phyloP scores from a whole-genome alignment of 1,140 invertebrate species.

The Tribolium castaneum region DNA sequence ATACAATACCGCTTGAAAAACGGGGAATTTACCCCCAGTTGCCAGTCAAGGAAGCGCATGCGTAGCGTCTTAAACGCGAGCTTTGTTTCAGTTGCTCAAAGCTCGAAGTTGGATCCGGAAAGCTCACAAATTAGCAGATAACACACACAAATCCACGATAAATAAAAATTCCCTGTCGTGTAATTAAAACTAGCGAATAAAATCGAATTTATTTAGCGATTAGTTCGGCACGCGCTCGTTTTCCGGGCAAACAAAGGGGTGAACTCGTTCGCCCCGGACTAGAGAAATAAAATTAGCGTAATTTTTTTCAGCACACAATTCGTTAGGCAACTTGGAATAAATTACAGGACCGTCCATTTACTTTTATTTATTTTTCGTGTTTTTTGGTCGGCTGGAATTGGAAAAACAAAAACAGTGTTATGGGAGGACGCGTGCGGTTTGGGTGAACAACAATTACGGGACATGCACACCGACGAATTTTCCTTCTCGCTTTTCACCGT shows the following conservation, averaged over 20 bases:
- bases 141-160: slow-evolving; percentile 23
- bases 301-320: slow-evolving; percentile 35
- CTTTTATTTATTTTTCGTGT: slow-evolving; percentile 41
- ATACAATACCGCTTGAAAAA: slow-evolving; percentile 42
- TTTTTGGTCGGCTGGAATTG: slow-evolving; percentile 16
- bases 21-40: slow-evolving; percentile 34
- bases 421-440: slow-evolving; percentile 21
- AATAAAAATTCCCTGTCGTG: not conserved
- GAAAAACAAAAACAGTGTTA: slow-evolving; percentile 11
- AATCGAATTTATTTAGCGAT: slow-evolving; percentile 20
- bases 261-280: not conserved
- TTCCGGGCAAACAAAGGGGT: not conserved
- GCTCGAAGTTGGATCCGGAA: slow-evolving; percentile 12
- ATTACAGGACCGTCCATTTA: slow-evolving; percentile 28
- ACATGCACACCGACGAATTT: slow-evolving; percentile 2
- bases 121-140: slow-evolving; percentile 15
- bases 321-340: slow-evolving; percentile 35
- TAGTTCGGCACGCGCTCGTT: not conserved
- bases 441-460: slow-evolving; percentile 19
- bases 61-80: not conserved
- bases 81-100: slow-evolving; percentile 37
- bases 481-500: not conserved
- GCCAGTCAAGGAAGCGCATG: not conserved
- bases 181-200: slow-evolving; percentile 32
- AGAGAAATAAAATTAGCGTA: slow-evolving; percentile 29